Percentiles rank a stretch among this genome's conserved stretches.
Conservation (phyloP, 2,888 invertebrate genomes). For the Latrodectus hesperus region DNA sequence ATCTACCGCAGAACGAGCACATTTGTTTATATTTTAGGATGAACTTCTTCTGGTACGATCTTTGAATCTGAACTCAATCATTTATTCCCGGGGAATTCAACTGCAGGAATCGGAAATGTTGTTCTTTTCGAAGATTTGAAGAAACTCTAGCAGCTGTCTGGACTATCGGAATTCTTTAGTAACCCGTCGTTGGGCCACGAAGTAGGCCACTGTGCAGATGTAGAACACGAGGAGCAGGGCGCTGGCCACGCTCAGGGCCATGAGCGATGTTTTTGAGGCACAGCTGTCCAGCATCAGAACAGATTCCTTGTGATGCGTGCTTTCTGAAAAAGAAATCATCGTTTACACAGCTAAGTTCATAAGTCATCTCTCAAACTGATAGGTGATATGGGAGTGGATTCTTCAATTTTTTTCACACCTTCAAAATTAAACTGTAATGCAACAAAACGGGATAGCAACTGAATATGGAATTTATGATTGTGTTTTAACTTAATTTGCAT, state of each 20-base stretch:
- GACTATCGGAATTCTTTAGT: constrained; percentile 63
- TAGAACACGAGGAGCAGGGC: constrained; percentile 91
- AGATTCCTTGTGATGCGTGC: constrained; percentile 60
- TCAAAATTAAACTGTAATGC: no score
- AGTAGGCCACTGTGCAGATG: constrained; percentile 92
- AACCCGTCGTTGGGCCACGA: constrained; percentile 79
- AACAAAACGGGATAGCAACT: no score
- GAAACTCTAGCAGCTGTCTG: neutral
- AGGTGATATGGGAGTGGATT: no score
- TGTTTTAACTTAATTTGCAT: no score
- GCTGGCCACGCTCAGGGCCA: constrained; percentile 92
- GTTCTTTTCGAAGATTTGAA: neutral
- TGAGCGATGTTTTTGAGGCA: constrained; percentile 92
- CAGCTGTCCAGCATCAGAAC: constrained; percentile 77
- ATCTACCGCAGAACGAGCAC: neutral
- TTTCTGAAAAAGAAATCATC: constrained; percentile 35
- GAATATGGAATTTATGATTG: no score
- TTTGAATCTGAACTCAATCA: neutral
- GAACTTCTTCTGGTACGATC: neutral
- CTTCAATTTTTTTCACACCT: no score
- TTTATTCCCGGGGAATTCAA: constrained; percentile 2
- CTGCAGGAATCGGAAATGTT: neutral
- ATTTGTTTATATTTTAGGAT: neutral
- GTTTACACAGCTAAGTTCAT: no score
- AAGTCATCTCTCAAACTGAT: no score